phyloP scores from a whole-genome alignment of 2,888 invertebrate genomes.

The Drosophila cracens region DNA sequence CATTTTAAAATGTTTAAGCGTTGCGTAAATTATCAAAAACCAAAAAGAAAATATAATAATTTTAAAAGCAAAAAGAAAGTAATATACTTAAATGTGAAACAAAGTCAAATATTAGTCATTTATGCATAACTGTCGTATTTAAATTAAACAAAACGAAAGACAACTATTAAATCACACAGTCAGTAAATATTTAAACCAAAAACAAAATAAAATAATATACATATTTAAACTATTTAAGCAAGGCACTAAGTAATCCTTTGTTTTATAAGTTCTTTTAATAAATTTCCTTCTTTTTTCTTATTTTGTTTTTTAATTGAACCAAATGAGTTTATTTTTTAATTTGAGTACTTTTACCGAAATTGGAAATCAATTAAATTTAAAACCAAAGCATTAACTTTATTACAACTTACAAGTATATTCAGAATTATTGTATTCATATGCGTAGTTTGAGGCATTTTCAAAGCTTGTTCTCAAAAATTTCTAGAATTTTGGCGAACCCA shows the following conservation, averaged over 20 bases:
- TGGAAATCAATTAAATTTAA: constrained; percentile 25
- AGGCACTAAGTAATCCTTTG: constrained; percentile 29
- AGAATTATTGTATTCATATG: constrained; percentile 75
- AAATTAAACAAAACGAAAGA: constrained; percentile 52
- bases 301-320: not conserved
- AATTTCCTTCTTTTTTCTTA: constrained; percentile 3
- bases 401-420: constrained; percentile 60
- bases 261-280: constrained; percentile 17
- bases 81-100: constrained; percentile 46
- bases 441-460: constrained; percentile 83
- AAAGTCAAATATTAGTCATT: constrained; percentile 73
- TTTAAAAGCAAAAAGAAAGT: constrained; percentile 47
- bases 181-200: constrained; percentile 60
- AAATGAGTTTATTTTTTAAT: constrained; percentile 2
- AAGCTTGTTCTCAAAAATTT: constrained; percentile 81
- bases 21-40: constrained; percentile 59
- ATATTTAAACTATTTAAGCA: constrained; percentile 51
- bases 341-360: constrained; percentile 24
- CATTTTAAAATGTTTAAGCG: constrained; percentile 81
- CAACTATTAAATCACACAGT: constrained; percentile 50
- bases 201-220: constrained; percentile 41
- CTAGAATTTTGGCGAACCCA: constrained; percentile 81
- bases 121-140: constrained; percentile 82
- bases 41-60: constrained; percentile 32
- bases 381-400: constrained; percentile 51